These are phyloP conservation scores for Pectinophora gossypiella DNA, from an alignment of 1,140 invertebrate genomes.

Conservation along the genomic window DNA sequence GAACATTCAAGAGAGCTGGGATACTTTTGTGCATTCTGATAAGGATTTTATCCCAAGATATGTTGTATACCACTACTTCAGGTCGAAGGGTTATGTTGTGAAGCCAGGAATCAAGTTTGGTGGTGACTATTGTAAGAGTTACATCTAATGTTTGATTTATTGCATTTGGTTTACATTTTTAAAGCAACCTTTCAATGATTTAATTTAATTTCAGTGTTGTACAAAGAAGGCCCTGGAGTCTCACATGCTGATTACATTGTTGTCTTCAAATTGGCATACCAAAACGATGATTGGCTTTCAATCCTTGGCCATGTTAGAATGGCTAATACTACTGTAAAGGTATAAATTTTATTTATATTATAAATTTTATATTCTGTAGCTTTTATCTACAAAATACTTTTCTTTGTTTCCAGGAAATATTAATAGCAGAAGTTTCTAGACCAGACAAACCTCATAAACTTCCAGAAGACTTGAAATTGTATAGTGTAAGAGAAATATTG, in stretches of 20 bases:
- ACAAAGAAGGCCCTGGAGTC: constrained; percentile 88
- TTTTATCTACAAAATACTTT: neutral
- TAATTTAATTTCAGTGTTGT: constrained; percentile 83
- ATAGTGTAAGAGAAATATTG: constrained; percentile 51
- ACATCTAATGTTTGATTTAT: constrained; percentile 21
- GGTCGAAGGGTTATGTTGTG: constrained; percentile 92
- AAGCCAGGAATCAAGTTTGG: constrained; percentile 93
- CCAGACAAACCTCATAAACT: constrained; percentile 27
- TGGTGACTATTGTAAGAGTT: constrained; percentile 87
- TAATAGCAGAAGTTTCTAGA: constrained; percentile 54
- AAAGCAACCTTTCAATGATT: constrained; percentile 5
- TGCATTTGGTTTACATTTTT: neutral
- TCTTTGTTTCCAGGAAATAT: constrained; percentile 60
- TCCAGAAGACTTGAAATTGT: constrained; percentile 47
- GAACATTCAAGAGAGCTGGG: constrained; percentile 78
- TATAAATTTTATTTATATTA: constrained; percentile 18
- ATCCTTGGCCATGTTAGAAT: constrained; percentile 61
- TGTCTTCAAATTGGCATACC: constrained; percentile 76
- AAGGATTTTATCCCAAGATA: constrained; percentile 84
- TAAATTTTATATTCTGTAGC: constrained; percentile 20
- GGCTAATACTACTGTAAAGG: constrained; percentile 67
- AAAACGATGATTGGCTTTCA: constrained; percentile 46
- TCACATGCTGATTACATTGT: constrained; percentile 92
- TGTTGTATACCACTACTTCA: constrained; percentile 90
- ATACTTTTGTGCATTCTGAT: constrained; percentile 77